Conservation (phyloP, 2,888 invertebrate genomes). For the Pollenia labialis region DNA sequence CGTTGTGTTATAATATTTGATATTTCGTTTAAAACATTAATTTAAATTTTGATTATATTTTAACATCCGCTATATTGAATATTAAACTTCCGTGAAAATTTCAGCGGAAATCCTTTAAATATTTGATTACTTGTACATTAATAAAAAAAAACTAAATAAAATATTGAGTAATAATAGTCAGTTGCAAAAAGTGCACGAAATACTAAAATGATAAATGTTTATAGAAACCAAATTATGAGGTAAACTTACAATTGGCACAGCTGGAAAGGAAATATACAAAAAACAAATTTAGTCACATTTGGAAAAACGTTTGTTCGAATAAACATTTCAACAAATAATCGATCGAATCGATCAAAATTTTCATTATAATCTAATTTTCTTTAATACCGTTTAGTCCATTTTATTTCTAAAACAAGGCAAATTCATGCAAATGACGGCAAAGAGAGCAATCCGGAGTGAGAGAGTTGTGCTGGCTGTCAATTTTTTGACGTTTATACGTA, state of each 20-base stretch:
- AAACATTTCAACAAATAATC: neutral
- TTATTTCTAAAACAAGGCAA: no score
- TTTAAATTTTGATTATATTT: slow-evolving; percentile 46
- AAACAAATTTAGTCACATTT: neutral
- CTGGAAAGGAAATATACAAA: neutral
- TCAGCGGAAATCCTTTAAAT: slow-evolving; percentile 64
- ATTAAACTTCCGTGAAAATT: slow-evolving; percentile 64
- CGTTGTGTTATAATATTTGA: neutral
- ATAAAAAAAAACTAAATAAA: neutral
- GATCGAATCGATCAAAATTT: neutral
- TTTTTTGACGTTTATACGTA: no score
- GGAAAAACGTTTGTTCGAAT: neutral
- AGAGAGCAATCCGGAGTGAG: no score
- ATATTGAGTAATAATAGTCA: neutral
- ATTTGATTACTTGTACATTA: slow-evolving; percentile 34
- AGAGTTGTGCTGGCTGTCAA: no score
- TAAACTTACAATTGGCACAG: slow-evolving; percentile 10
- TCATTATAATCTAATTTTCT: no score
- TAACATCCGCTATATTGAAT: slow-evolving; percentile 53
- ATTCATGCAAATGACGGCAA: no score
- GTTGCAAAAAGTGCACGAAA: neutral
- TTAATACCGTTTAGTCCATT: no score
- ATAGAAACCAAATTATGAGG: neutral
- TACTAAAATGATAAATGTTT: slow-evolving; percentile 9
- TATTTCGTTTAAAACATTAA: slow-evolving; percentile 17